These are phyloP conservation scores for Perizoma affinitatum DNA, from an alignment of 2,888 invertebrate species.

Conservation along the genomic window DNA sequence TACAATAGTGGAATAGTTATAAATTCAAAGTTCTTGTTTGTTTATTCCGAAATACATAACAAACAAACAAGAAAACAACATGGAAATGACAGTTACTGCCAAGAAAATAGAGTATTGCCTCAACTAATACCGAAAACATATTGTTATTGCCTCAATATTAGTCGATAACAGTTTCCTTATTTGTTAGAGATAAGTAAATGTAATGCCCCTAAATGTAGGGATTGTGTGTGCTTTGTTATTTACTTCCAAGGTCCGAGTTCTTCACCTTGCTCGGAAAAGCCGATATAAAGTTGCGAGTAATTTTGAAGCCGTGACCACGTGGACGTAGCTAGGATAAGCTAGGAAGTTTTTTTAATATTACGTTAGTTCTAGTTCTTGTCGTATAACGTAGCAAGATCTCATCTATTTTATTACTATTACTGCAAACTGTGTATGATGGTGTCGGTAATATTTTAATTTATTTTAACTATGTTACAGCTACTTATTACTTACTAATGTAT, in stretches of 20 bases:
- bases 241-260: conserved; percentile 55
- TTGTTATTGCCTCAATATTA: conserved; percentile 22
- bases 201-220: conserved; percentile 52
- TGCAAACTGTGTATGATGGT: too few relatives aligned
- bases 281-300: conserved; percentile 59
- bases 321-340: conserved; percentile 15
- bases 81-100: too few relatives aligned
- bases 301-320: conserved; percentile 50
- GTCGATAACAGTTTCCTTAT: conserved; percentile 47
- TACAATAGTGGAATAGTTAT: neutral
- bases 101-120: neutral
- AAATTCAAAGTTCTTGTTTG: neutral
- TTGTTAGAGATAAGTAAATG: conserved; percentile 36
- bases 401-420: too few relatives aligned
- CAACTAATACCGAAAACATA: neutral
- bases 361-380: too few relatives aligned
- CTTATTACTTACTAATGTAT: too few relatives aligned
- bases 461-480: too few relatives aligned
- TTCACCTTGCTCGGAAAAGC: conserved; percentile 69
- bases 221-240: conserved; percentile 67
- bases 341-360: neutral
- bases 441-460: too few relatives aligned
- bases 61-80: too few relatives aligned
- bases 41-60: too few relatives aligned
- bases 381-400: too few relatives aligned